phyloP scores from a whole-genome alignment of 1,140 invertebrate species.

The Linepithema humile region DNA sequence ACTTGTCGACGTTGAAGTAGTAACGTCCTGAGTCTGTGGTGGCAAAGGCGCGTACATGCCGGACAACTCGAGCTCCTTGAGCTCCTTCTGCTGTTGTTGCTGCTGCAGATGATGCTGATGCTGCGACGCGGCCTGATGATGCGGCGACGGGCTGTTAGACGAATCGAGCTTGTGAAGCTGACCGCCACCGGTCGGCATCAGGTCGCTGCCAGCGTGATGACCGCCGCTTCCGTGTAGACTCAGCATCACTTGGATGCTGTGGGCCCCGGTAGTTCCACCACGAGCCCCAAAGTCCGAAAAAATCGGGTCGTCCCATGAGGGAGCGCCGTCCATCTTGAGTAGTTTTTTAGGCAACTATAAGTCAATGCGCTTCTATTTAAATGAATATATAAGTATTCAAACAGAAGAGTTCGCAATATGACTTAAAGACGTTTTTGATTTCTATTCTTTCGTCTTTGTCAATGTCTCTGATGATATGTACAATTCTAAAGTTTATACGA shows the following conservation, averaged over 20 bases:
- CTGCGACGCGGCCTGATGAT: conserved; percentile 79
- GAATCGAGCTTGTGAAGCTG: conserved; percentile 85
- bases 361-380: too few species aligned
- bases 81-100: conserved; percentile 80
- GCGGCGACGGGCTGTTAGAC: conserved; percentile 82
- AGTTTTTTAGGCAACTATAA: too few species aligned
- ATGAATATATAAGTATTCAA: too few species aligned
- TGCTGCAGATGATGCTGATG: conserved; percentile 77
- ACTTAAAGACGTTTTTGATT: too few species aligned
- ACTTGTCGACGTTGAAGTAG: conserved; percentile 77
- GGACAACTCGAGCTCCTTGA: conserved; percentile 81
- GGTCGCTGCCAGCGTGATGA: conserved; percentile 81
- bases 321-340: conserved; percentile 88
- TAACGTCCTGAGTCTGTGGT: conserved; percentile 80
- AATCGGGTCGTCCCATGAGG: conserved; percentile 89
- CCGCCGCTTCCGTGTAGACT: conserved; percentile 85
- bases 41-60: conserved; percentile 81
- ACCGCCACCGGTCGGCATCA: conserved; percentile 80
- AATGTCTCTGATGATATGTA: too few species aligned
- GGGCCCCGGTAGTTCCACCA: conserved; percentile 84
- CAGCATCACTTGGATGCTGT: conserved; percentile 90
- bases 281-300: conserved; percentile 90
- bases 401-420: too few species aligned
- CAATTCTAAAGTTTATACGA: too few species aligned
- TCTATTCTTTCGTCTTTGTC: too few species aligned